Evolutionary conservation across 2,797 vertebrate genomes (phyloP), one percentile per base, ranked within the genome.

Genomic region (Aquila chrysaetos): DNA sequence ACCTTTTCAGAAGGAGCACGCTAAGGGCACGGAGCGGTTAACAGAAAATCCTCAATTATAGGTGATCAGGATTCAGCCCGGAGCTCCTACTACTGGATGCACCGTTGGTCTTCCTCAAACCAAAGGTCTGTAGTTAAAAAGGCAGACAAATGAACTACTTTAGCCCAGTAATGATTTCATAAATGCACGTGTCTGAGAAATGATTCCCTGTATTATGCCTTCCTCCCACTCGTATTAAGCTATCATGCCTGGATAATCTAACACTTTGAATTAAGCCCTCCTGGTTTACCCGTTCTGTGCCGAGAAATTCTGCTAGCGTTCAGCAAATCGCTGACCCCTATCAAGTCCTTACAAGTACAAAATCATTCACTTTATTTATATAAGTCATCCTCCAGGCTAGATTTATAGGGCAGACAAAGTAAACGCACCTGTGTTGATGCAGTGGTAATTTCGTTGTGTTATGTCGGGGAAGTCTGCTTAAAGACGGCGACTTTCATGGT

Each of bases 81-180:
- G 72, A 93, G 91, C 82, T 95, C 85, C 94, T 96, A 43, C 89
- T 82, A 85, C 85, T 76, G 82, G 87, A 53, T 84, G 43, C 35
- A 51, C 30, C 33, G 30, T 19, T 3, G 14, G 63, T 82, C 87
- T 94, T 86, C 44, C 37, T 65, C 56, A 76, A 9, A 73, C 46
- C 67, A 63, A 63, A 85, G 80, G 35, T 72, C 90, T 79, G 43
- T 39, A 70, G 69, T 67, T 94, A 79, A 91, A 96, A 92, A 88
- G 91, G 54, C 89, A 94, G 92, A 93, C 46, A 94, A 95, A 86
- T 94, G 56, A 95, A 86, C 88, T 92, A 9, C 85, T 94, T 94
- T 54, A 94, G 59, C 48, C 74, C 85, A 57, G 83, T 90, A 96
- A 96, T 85, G 87, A 94, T 94, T 97, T 95, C 79, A 94, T 96